Evolutionary conservation across 2,888 invertebrate species (phyloP).

Genomic region (Trichacis sp.): DNA sequence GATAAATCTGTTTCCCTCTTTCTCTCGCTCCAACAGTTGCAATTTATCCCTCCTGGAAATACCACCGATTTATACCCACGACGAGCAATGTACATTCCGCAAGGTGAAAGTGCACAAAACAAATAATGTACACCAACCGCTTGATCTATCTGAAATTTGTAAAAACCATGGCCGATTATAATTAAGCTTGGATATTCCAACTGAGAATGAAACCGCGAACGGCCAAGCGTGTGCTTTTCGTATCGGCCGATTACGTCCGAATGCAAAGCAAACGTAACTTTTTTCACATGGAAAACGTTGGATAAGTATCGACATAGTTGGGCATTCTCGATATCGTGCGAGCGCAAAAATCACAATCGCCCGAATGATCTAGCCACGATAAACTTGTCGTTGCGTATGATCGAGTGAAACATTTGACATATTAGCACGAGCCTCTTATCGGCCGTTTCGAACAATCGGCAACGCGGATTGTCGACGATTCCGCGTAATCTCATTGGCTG

Average conservation of each 20-base stretch:
- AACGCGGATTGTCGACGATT: neutral
- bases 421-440: neutral
- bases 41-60: conserved; percentile 14
- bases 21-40: conserved; percentile 1
- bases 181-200: no score
- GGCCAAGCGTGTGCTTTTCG: no score
- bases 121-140: conserved; percentile 1
- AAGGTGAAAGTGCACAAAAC: conserved; percentile 25
- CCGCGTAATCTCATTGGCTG: conserved; percentile 9
- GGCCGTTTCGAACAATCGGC: neutral
- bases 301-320: neutral
- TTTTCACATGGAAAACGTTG: no score
- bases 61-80: conserved; percentile 16
- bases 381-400: neutral
- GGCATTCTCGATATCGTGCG: neutral
- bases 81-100: conserved; percentile 18
- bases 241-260: no score
- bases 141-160: conserved; percentile 4
- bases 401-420: neutral
- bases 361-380: neutral
- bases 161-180: no score
- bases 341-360: neutral
- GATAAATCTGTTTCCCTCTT: conserved; percentile 1
- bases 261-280: no score
- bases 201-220: no score